phyloP scores from a whole-genome alignment of 2,888 invertebrate species.

The Dinocampus coccinellae region DNA sequence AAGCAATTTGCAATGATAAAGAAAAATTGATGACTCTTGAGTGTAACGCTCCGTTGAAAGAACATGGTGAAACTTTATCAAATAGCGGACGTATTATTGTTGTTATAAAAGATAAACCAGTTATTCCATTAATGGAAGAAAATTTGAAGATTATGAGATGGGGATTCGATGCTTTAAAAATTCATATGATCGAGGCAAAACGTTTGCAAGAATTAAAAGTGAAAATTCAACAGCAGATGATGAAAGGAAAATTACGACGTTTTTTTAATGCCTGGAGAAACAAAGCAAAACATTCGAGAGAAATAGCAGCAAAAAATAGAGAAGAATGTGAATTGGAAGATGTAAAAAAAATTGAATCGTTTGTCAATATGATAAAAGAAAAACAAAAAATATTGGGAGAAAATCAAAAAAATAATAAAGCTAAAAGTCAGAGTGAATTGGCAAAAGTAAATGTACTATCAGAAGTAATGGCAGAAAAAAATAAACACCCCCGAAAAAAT shows the following conservation, averaged over 20 bases:
- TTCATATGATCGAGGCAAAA: conserved; percentile 48
- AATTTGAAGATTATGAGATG: conserved; percentile 44
- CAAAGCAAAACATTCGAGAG: conserved; percentile 38
- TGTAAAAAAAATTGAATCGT: conserved; percentile 60
- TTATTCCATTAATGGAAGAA: conserved; percentile 41
- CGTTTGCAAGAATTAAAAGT: conserved; percentile 50
- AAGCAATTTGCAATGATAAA: neutral
- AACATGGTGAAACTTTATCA: neutral
- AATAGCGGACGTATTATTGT: conserved; percentile 54
- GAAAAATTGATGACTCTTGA: conserved; percentile 32
- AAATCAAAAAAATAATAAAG: neutral
- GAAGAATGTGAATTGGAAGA: conserved; percentile 50
- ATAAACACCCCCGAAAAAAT: neutral
- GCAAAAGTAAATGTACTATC: conserved; percentile 18
- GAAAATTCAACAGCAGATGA: conserved; percentile 48
- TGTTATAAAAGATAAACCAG: conserved; percentile 59
- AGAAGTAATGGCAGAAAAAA: conserved; percentile 12
- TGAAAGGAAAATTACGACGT: conserved; percentile 44
- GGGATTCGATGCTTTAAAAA: conserved; percentile 48
- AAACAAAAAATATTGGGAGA: conserved; percentile 54
- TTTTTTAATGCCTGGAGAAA: conserved; percentile 56
- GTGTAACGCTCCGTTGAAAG: neutral
- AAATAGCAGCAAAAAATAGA: conserved; percentile 36
- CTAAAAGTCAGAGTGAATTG: neutral
- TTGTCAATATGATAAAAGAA: conserved; percentile 58